Evolutionary conservation across 1,140 invertebrate genomes (phyloP), one percentile per base, ranked within the genome.

Genomic region (Ceratosolen fusciceps): DNA sequence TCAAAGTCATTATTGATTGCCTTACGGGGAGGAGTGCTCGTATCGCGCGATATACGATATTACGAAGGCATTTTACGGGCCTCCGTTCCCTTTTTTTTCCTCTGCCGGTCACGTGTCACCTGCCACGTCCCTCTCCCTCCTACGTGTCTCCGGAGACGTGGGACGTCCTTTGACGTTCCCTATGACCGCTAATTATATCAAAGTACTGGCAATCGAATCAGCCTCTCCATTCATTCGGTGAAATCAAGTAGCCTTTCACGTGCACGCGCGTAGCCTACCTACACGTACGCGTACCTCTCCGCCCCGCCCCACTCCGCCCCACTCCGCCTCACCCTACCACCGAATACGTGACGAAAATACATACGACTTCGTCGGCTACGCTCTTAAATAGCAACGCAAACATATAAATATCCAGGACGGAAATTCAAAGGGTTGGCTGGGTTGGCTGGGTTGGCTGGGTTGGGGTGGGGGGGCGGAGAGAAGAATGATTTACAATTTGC

Each of bases 121-220:
- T 43, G 5, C 39, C 39, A 43, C 39, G n/a, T n/a, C 49, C 21
- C 49, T 52, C 49, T 52, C 49, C 21, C 49, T 52, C n/a, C n/a
- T n/a, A n/a, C n/a, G n/a, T n/a, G n/a, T n/a, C n/a, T n/a, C n/a
- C n/a, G 8, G 67, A 37, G 4, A n/a, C 4, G 10, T 10, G 12
- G 43, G 5, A 43, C 37, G 26, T 21, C n/a, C 37, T 47, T 70
- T 43, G 39, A 26, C 24, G 39, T 14, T 26, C 43, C 65, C 4
- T 31, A 31, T 43, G n/a, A 10, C 39, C 39, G n/a, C 47, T 70
- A 70, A 70, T 70, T 70, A 70, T 70, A 70, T 70, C 67, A 70
- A 70, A 70, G 21, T 49, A 43, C 24, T 29, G 29, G 24, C 37
- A 47, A 49, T 70, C 39, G 29, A 70, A 70, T 70, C 67, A 70